Evolutionary conservation across 2,113 vertebrate species (phyloP).

Genomic region (Podarcis cretensis): DNA sequence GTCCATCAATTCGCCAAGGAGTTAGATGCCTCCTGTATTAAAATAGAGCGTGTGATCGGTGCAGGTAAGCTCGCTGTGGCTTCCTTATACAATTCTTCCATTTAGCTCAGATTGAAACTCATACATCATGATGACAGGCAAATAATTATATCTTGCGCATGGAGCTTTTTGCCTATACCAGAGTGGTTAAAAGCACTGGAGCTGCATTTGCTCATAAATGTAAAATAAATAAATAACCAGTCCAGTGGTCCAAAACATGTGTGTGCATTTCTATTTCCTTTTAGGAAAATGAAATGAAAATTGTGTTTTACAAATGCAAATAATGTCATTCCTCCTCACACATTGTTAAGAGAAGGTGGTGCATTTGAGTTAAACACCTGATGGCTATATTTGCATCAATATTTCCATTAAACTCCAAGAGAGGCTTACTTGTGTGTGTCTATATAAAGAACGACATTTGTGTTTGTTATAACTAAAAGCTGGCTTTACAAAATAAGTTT

Average conservation of each 20-base stretch:
- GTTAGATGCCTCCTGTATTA: conserved; percentile 99
- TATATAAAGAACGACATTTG: conserved; percentile 43
- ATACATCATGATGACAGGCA: conserved; percentile 89
- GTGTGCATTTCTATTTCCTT: conserved; percentile 52
- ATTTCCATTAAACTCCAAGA: conserved; percentile 40
- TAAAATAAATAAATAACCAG: conserved; percentile 46
- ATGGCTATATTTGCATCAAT: neutral
- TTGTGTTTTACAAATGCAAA: neutral
- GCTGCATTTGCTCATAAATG: conserved; percentile 65
- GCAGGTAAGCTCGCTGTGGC: conserved; percentile 89
- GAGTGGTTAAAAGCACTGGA: conserved; percentile 68
- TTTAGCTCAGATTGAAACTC: conserved; percentile 79
- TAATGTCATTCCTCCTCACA: conserved; percentile 34
- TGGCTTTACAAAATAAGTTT: conserved; percentile 57
- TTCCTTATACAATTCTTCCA: conserved; percentile 79
- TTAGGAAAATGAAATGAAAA: conserved; percentile 30
- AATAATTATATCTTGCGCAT: conserved; percentile 86
- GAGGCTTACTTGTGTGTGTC: conserved; percentile 23
- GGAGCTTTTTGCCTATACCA: conserved; percentile 73
- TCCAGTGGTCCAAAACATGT: conserved; percentile 43
- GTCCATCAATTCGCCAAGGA: conserved; percentile 99
- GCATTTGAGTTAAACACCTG: conserved; percentile 40
- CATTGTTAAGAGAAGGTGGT: neutral
- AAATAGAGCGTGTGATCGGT: conserved; percentile 98
- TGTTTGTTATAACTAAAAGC: conserved; percentile 32